Percentiles rank a stretch among this genome's conserved stretches.
phyloP scores from a whole-genome alignment of 2,113 vertebrate species.

The Halichoeres trimaculatus region DNA sequence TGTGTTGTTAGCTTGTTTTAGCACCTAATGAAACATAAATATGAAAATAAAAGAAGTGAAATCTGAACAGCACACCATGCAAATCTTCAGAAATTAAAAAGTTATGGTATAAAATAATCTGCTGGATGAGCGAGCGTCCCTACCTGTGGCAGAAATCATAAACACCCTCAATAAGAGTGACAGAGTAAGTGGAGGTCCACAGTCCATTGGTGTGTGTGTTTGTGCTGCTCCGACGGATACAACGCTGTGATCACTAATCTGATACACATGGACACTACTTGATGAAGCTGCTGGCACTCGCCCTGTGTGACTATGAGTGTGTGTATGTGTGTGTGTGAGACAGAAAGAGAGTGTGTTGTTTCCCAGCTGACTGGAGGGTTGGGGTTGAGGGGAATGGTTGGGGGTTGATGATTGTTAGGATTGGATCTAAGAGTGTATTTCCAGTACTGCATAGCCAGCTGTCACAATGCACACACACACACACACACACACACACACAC shows the following conservation, averaged over 20 bases:
- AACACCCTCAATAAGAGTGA: conserved; percentile 55
- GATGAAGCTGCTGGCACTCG: conserved; percentile 32
- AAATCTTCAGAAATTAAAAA: background rate
- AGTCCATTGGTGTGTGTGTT: conserved; percentile 62
- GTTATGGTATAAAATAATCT: background rate
- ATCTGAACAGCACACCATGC: conserved; percentile 10
- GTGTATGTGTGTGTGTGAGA: conserved; percentile 32
- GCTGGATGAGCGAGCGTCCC: background rate
- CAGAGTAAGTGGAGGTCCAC: conserved; percentile 24
- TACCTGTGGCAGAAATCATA: conserved; percentile 70
- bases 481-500: conserved; percentile 30
- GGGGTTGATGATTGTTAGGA: conserved; percentile 60
- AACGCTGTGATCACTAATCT: conserved; percentile 38
- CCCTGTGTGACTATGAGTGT: conserved; percentile 11
- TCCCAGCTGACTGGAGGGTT: conserved; percentile 40
- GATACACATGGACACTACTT: conserved; percentile 23
- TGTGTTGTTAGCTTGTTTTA: too few species aligned
- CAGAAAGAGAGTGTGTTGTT: conserved; percentile 4
- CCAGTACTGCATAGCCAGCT: conserved; percentile 77
- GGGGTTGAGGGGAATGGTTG: conserved; percentile 46
- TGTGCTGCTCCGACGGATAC: conserved; percentile 24
- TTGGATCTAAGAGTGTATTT: conserved; percentile 74
- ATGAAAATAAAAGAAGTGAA: background rate
- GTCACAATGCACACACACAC: conserved; percentile 52
- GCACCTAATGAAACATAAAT: background rate